Evolutionary conservation across 2,888 invertebrate species (phyloP), one percentile per base, ranked within the genome.

Genomic region (Apoderus coryli): DNA sequence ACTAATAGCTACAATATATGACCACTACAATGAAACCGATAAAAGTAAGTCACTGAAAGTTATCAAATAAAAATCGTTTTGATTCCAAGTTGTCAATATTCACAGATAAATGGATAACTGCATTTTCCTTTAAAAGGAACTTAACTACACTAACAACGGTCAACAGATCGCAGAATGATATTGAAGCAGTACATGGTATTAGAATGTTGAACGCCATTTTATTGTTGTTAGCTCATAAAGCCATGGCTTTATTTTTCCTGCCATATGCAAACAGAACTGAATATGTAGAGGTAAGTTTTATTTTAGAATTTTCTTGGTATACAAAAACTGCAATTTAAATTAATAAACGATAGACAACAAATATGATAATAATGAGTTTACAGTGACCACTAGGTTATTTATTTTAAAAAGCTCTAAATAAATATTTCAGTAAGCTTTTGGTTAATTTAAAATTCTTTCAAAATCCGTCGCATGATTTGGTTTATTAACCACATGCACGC

Each of bases 221-320:
- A 62, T 50, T 77, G 34, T 48, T 76, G 5, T 44, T 71, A 3
- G 65, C 75, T 1, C 77, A 77, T 50, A 77, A 76, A 48, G 72
- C 72, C n/a, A 71, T 77, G 70, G 75, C 76, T 2, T 49, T 72
- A 31, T 72, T 76, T 45, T 77, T 72, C 44, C 63, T 68, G 46
- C 72, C 76, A 2, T 76, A 69, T 45, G 53, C 66, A 25, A 76
- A 77, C 46, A 61, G 76, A 38, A 76, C 76, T 0, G 57, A 60
- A 39, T 72, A 73, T 69, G 56, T 69, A 1, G 73, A 75, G 62
- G 74, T 75, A 53, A 46, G 47, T 39, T 14, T 10, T n/a, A 14
- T 16, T 16, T 5, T 9, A n/a, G 23, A n/a, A n/a, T n/a, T n/a
- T n/a, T n/a, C n/a, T n/a, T n/a, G n/a, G n/a, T n/a, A n/a, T n/a